phyloP scores from a whole-genome alignment of 2,888 invertebrate genomes.

The Mythimna pallens region DNA sequence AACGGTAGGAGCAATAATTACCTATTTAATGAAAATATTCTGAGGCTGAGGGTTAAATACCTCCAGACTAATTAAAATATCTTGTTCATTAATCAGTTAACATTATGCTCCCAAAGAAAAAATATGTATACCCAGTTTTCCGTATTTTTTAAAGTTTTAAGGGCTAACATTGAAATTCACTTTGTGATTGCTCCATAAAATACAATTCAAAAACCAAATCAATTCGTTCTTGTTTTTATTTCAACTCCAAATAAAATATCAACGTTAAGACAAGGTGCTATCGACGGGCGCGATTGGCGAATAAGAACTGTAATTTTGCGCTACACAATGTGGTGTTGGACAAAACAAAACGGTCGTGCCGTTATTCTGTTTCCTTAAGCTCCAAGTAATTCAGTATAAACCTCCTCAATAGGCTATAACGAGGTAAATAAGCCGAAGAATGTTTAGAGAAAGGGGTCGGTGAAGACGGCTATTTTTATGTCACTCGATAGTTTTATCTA shows the following conservation, averaged over 20 bases:
- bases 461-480: slow-evolving; percentile 49
- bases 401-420: slow-evolving; percentile 69
- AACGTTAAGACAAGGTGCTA: slow-evolving; percentile 25
- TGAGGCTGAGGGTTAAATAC: slow-evolving; percentile 13
- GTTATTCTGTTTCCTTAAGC: slow-evolving; percentile 68
- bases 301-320: slow-evolving; percentile 60
- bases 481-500: slow-evolving; percentile 29
- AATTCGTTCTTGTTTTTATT: slow-evolving; percentile 50
- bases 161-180: slow-evolving; percentile 53
- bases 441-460: slow-evolving; percentile 66
- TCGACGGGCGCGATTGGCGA: slow-evolving; percentile 30
- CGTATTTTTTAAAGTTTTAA: slow-evolving; percentile 31
- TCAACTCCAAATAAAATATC: slow-evolving; percentile 49
- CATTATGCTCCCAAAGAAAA: slow-evolving; percentile 5
- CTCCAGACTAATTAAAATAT: slow-evolving; percentile 28
- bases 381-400: slow-evolving; percentile 59
- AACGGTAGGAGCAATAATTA: slow-evolving; percentile 27
- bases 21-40: slow-evolving; percentile 26
- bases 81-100: slow-evolving; percentile 35
- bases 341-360: slow-evolving; percentile 69
- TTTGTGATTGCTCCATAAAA: slow-evolving; percentile 49
- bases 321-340: slow-evolving; percentile 56
- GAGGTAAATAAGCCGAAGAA: slow-evolving; percentile 71
- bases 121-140: slow-evolving; percentile 12
- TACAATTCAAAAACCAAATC: slow-evolving; percentile 39